Conservation (phyloP, 2,888 invertebrate species). For the Heliconius charithonia region DNA sequence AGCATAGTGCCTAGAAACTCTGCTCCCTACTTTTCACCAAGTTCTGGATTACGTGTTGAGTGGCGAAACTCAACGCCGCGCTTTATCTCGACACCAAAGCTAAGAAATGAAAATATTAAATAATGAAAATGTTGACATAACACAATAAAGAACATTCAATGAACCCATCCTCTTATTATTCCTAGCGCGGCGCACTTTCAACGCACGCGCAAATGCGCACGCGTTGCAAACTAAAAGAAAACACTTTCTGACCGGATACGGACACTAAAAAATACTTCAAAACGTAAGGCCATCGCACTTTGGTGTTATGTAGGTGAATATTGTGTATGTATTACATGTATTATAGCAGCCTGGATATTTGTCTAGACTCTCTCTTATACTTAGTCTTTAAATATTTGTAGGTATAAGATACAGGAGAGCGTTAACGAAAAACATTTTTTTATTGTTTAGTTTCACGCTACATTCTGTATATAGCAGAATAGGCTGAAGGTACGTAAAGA, state of each 20-base stretch:
- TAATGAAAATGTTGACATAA: slow-evolving; percentile 30
- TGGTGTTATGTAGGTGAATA: slow-evolving; percentile 35
- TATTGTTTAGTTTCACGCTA: neutral
- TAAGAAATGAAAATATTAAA: too few species aligned
- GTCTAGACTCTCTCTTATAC: slow-evolving; percentile 17
- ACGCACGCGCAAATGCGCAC: slow-evolving; percentile 59
- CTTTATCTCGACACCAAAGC: too few species aligned
- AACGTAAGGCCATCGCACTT: slow-evolving; percentile 53
- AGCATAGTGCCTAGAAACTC: too few species aligned
- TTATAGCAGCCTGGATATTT: slow-evolving; percentile 13
- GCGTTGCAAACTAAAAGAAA: slow-evolving; percentile 61
- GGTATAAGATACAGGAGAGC: neutral
- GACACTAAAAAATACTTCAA: slow-evolving; percentile 47
- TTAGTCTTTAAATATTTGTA: neutral
- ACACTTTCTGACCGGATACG: slow-evolving; percentile 78
- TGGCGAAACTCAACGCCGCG: too few species aligned
- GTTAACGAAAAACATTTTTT: neutral
- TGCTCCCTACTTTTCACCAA: too few species aligned
- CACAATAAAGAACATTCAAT: slow-evolving; percentile 33
- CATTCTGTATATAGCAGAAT: neutral
- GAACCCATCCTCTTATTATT: slow-evolving; percentile 54
- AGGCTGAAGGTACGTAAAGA: neutral
- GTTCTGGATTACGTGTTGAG: too few species aligned
- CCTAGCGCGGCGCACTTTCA: slow-evolving; percentile 67
- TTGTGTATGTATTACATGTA: slow-evolving; percentile 32